A percentile compares a stretch with the other conserved stretches of the same genome.
Evolutionary conservation across 2,113 vertebrate genomes (phyloP).

Genomic region (Tupaia chinensis): DNA sequence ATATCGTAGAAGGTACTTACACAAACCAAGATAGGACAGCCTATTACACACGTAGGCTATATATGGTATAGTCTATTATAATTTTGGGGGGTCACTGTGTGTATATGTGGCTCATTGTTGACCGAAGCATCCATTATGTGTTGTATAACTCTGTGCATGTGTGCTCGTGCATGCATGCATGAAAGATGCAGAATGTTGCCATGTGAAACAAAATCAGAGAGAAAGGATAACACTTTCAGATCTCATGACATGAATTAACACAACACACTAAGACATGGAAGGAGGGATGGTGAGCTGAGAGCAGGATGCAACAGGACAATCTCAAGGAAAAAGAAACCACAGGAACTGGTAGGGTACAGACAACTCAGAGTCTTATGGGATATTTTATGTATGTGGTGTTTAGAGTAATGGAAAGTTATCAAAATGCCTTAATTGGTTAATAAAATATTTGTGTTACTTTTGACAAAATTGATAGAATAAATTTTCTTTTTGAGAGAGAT

Average conservation of each 20-base stretch:
- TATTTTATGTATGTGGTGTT: not conserved
- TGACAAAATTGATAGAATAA: not conserved
- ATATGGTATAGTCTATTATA: too few relatives aligned
- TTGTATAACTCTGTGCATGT: too few relatives aligned
- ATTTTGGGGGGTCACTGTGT: too few relatives aligned
- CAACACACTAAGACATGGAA: not conserved
- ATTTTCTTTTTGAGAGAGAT: too few relatives aligned
- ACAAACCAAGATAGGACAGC: too few relatives aligned
- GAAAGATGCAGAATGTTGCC: not conserved
- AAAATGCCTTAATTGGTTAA: not conserved
- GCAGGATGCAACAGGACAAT: not conserved
- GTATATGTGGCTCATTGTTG: too few relatives aligned
- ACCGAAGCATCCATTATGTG: too few relatives aligned
- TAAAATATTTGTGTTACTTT: not conserved
- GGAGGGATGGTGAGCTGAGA: rapidly evolving
- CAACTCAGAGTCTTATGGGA: not conserved
- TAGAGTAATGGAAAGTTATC: not conserved
- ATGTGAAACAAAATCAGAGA: not conserved
- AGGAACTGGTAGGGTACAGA: not conserved
- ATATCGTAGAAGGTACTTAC: too few relatives aligned
- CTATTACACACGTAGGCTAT: too few relatives aligned
- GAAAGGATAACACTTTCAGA: not conserved
- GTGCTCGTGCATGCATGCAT: not conserved
- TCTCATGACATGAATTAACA: not conserved
- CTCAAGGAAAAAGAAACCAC: not conserved